Evolutionary conservation across 2,888 invertebrate genomes (phyloP), one percentile per base, ranked within the genome.

Genomic region (Cephus runcator): DNA sequence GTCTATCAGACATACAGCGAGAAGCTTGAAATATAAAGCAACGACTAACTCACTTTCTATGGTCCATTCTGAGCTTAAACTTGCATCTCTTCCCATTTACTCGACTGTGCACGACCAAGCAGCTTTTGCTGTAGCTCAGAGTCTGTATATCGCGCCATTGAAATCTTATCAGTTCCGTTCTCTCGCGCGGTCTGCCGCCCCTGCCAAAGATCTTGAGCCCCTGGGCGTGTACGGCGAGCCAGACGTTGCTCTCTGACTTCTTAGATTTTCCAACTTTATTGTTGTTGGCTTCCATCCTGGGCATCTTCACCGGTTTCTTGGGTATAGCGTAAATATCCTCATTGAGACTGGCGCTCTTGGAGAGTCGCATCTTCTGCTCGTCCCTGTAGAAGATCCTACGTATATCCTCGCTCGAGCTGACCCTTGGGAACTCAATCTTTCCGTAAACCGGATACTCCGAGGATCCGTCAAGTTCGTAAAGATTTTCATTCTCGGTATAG

Each of bases 131-230:
- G 87, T 95, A 96, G 87, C 95, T 95, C 82, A 96, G 93, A 82
- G 95, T 96, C 87, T 96, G 95, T 85, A 96, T 96, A 83, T 95
- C 94, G 84, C 94, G 94, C 96, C 96, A 96, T 83, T 93, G 93
- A 86, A 94, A 94, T 81, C 90, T 88, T 6, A 90, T 89, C n/a
- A 91, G 81, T 75, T 91, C 89, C 4, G 83, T 81, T 79, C 90
- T 87, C 73, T 92, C 90, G 3, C 88, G 80, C 3, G 90, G 87
- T 15, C 88, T 86, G 15, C 89, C 89, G 4, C 90, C 90, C n/a
- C 92, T 89, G 56, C 91, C 90, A 80, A 92, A 90, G 11, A 92
- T 83, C 75, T 89, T 91, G 69, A 92, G 84, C 0, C 92, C 92
- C 77, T 92, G 90, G 34, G 91, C 88, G 79, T 92, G 90, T 76